Conservation (phyloP, 2,797 vertebrate genomes). For the Pogoniulus pusillus region DNA sequence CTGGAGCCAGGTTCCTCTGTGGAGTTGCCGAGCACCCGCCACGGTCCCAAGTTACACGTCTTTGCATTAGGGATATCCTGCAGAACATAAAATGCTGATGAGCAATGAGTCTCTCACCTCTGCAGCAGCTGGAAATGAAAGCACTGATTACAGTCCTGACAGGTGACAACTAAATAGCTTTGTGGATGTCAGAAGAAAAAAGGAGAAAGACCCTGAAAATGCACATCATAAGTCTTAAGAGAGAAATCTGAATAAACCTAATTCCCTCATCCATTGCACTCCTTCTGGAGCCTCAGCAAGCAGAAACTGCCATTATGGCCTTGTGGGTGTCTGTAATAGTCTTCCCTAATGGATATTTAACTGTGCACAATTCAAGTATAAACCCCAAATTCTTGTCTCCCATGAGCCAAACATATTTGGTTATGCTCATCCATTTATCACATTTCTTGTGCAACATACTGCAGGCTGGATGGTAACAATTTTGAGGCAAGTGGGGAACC, state of each 20-base stretch:
- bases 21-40: fast-evolving
- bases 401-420: background rate
- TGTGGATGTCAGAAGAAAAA: background rate
- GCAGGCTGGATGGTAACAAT: background rate
- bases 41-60: fast-evolving
- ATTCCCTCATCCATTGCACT: background rate
- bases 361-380: background rate
- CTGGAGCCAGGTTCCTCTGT: fast-evolving
- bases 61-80: background rate
- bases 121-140: background rate
- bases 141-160: background rate
- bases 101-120: background rate
- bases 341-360: background rate
- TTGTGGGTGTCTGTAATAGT: background rate
- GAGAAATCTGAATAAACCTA: constrained; percentile 26
- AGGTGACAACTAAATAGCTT: background rate
- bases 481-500: background rate
- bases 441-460: background rate
- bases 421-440: background rate
- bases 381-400: background rate
- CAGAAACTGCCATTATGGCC: background rate
- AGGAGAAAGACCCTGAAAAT: background rate
- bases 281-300: background rate
- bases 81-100: background rate
- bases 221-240: background rate